phyloP scores from a whole-genome alignment of 2,888 invertebrate genomes.

The Acrobasis repandana region DNA sequence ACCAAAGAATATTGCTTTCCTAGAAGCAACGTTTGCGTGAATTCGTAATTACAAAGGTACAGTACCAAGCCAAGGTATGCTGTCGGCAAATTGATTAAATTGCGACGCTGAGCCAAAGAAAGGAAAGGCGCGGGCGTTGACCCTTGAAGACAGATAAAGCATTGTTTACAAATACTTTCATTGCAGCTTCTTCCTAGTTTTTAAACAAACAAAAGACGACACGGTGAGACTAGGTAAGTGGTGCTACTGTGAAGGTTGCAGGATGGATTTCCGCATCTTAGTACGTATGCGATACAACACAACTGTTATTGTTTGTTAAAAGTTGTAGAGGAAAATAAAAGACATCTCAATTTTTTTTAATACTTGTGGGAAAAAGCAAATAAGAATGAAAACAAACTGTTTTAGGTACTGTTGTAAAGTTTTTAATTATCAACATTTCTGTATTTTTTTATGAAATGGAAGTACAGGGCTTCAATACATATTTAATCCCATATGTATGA shows the following conservation, averaged over 20 bases:
- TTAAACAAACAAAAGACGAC: conserved; percentile 22
- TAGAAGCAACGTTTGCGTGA: conserved; percentile 17
- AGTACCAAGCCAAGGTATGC: conserved; percentile 24
- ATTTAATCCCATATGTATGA: no score
- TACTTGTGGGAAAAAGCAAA: no score
- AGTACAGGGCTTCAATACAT: no score
- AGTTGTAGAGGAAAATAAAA: no score
- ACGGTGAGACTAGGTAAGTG: conserved; percentile 20
- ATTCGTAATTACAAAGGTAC: conserved; percentile 22
- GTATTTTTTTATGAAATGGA: no score
- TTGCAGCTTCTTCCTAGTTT: conserved; percentile 30
- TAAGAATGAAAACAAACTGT: no score
- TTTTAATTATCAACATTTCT: no score
- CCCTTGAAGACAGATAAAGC: conserved; percentile 33
- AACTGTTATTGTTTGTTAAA: no score
- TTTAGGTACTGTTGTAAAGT: no score
- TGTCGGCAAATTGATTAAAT: conserved; percentile 32
- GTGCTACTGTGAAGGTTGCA: conserved; percentile 13
- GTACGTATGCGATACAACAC: not conserved
- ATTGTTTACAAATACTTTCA: conserved; percentile 32
- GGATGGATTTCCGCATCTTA: conserved; percentile 10
- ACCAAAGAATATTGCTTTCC: not conserved
- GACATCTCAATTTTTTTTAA: no score
- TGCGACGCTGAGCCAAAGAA: conserved; percentile 37
- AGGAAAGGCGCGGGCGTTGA: conserved; percentile 43